These are phyloP conservation scores for Rattus norvegicus DNA, from an alignment of 2,113 vertebrate genomes.

Conservation along the genomic window DNA sequence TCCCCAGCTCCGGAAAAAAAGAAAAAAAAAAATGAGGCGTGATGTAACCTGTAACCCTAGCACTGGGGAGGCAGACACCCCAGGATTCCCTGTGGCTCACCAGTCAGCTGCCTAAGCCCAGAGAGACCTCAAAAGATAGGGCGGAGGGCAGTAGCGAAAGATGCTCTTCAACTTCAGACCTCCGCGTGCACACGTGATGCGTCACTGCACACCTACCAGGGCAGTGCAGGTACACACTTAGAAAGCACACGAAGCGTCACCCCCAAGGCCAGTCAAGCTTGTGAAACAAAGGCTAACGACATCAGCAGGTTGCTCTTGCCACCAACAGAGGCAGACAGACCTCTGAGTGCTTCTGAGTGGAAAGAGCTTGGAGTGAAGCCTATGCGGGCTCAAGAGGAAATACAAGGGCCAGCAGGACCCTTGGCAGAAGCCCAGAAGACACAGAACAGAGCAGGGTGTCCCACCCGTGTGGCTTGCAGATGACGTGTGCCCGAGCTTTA, in stretches of 20 bases:
- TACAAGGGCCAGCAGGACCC: not conserved
- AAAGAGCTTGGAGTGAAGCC: fast-evolving
- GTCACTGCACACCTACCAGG: not conserved
- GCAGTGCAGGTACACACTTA: not conserved
- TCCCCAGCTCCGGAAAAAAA: no score
- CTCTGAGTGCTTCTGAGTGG: not conserved
- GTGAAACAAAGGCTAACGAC: not conserved
- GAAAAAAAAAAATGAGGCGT: not conserved
- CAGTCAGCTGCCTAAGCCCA: not conserved
- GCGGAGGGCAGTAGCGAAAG: no score
- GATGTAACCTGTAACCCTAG: not conserved
- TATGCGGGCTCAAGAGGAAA: not conserved
- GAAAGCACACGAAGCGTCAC: not conserved
- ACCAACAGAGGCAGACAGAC: fast-evolving
- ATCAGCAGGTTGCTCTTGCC: fast-evolving
- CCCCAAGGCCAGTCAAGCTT: not conserved
- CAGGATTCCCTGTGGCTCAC: not conserved
- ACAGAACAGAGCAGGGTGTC: not conserved
- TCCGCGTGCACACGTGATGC: not conserved
- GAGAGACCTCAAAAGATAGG: not conserved
- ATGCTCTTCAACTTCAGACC: no score
- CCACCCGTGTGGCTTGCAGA: fast-evolving
- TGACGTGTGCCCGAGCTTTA: fast-evolving
- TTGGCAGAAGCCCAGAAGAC: not conserved
- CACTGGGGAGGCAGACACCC: not conserved